Evolutionary conservation across 2,113 vertebrate genomes (phyloP), one percentile per base, ranked within the genome.

Genomic region (Spea bombifrons): DNA sequence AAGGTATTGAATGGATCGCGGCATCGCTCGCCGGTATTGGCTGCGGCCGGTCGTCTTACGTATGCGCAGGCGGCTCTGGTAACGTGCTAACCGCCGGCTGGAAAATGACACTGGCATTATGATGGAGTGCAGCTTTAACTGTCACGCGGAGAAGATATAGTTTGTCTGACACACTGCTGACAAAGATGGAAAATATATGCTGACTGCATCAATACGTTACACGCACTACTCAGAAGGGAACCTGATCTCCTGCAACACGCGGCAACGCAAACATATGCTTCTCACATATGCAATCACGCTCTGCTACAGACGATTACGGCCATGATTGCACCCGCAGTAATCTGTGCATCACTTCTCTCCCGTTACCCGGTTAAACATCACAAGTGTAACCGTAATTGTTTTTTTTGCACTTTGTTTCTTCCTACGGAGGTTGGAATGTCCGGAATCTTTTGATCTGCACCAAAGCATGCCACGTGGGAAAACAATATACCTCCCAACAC

Each of bases 191-290:
- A 74, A 68, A 74, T 72, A 80, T 80, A 65, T 80, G 78, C 78
- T 74, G 71, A 80, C 78, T 80, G n/a, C 71, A 57, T 80, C 78
- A 80, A 73, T 80, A 79, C 65, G 64, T 80, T 68, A 57, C 52
- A 68, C 44, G 52, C 71, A 80, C 59, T 68, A 73, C 71, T 8
- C 16, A 68, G 55, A 44, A 52, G 46, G 53, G n/a, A 80, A 80
- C 78, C 61, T 73, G 78, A 80, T 80, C 52, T 74, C 17, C 71
- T 67, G 9, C 5, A 72, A 61, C 71, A 80, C 57, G 69, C 44
- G 7, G 46, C 68, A 74, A 80, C 49, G 71, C 78, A 80, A 80
- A 80, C 53, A 80, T 65, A 74, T 46, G 12, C 71, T 59, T 50
- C 64, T 68, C 71, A 80, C 50, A 66, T 71, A 74, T 15, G 70